Conservation (phyloP, 1,140 invertebrate genomes). For the Dendrolimus punctatus region DNA sequence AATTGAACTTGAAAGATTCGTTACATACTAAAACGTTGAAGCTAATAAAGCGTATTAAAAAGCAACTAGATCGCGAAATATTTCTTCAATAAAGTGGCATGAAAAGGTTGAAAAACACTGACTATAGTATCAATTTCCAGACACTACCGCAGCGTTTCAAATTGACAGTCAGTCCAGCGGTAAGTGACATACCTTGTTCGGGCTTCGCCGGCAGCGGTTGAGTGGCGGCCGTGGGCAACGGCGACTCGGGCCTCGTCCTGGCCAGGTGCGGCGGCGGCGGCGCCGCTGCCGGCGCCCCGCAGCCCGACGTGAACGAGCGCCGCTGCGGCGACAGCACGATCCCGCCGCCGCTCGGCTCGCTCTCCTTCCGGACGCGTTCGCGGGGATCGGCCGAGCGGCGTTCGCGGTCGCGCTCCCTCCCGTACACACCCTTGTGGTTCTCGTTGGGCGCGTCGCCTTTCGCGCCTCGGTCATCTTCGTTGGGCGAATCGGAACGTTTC, state of each 20-base stretch:
- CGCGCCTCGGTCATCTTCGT: conserved; percentile 71
- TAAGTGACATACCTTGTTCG: conserved; percentile 30
- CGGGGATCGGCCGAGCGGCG: conserved; percentile 81
- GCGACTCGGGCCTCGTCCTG: conserved; percentile 67
- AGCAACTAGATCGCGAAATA: too few relatives aligned
- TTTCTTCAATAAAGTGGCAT: too few relatives aligned
- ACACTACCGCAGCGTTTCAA: too few relatives aligned
- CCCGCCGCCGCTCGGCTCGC: conserved; percentile 74
- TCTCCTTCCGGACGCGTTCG: conserved; percentile 86
- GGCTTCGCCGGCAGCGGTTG: conserved; percentile 26
- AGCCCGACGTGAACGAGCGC: conserved; percentile 84
- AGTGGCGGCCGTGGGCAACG: conserved; percentile 63
- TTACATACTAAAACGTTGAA: too few relatives aligned
- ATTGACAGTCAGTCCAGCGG: not conserved
- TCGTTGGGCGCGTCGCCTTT: conserved; percentile 60
- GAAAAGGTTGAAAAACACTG: too few relatives aligned
- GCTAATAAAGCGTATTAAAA: too few relatives aligned
- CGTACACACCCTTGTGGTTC: conserved; percentile 55
- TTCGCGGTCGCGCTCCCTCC: conserved; percentile 43
- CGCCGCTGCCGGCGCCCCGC: conserved; percentile 73
- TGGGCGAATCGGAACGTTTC: conserved; percentile 75
- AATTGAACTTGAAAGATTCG: too few relatives aligned
- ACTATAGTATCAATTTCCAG: too few relatives aligned
- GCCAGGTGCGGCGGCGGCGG: conserved; percentile 63
- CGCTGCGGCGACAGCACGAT: conserved; percentile 88